Percentiles rank a stretch among this genome's conserved stretches.
Evolutionary conservation across 2,888 invertebrate genomes (phyloP).

Genomic region (Morpho helenor): DNA sequence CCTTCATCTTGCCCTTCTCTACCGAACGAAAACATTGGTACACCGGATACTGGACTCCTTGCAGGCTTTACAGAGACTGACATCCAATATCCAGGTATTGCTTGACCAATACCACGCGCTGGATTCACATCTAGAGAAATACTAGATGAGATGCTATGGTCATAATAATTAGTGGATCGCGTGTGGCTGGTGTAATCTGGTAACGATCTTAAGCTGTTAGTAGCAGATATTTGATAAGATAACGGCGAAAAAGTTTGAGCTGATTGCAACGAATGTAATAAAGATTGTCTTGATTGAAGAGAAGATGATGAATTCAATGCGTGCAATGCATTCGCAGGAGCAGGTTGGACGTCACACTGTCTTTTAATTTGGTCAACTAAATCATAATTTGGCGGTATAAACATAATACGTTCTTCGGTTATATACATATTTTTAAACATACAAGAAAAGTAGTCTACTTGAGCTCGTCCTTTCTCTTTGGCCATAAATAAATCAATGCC

Average conservation of each 20-base stretch:
- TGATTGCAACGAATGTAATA: conserved; percentile 55
- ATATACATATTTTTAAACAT: conserved; percentile 81
- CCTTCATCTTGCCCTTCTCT: conserved; percentile 91
- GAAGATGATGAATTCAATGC: conserved; percentile 44
- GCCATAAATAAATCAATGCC: conserved; percentile 77
- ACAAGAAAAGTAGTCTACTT: conserved; percentile 80
- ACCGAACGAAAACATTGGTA: conserved; percentile 82
- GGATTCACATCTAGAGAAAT: conserved; percentile 51
- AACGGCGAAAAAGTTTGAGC: conserved; percentile 50
- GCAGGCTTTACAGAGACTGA: conserved; percentile 69
- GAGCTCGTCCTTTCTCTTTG: conserved; percentile 78
- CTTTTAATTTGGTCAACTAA: conserved; percentile 78
- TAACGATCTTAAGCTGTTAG: conserved; percentile 48
- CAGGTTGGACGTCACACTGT: conserved; percentile 77
- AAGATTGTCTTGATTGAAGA: conserved; percentile 53
- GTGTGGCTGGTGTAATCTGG: conserved; percentile 51
- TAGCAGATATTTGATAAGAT: conserved; percentile 50
- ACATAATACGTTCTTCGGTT: conserved; percentile 78
- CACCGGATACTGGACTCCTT: conserved; percentile 64
- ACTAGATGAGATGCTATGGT: conserved; percentile 52
- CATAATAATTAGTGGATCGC: conserved; percentile 57
- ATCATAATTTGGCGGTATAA: conserved; percentile 79
- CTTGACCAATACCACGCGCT: conserved; percentile 73
- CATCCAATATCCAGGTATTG: conserved; percentile 78
- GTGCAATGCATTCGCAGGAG: conserved; percentile 48